A percentile compares a stretch with the other conserved stretches of the same genome.
These are phyloP conservation scores for Drosophila mayri DNA, from an alignment of 1,140 invertebrate species.

Conservation along the genomic window DNA sequence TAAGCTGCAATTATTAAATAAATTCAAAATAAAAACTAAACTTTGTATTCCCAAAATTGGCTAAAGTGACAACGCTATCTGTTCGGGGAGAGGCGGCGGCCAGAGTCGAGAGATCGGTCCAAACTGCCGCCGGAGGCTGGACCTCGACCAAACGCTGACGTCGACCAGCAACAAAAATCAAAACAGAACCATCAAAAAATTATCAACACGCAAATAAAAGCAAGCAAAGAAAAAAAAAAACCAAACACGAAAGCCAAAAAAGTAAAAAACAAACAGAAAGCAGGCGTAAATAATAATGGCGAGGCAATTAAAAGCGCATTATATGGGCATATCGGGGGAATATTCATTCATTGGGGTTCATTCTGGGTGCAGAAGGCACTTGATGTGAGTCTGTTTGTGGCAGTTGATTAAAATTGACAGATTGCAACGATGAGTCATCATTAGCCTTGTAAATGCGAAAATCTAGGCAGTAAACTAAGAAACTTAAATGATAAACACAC, in stretches of 20 bases:
- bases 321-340: slow-evolving; percentile 18
- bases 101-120: neutral
- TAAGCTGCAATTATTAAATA: no score
- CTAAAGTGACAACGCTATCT: slow-evolving; percentile 3
- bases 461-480: neutral
- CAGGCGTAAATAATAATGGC: slow-evolving; percentile 21
- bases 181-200: slow-evolving; percentile 59
- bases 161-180: slow-evolving; percentile 31
- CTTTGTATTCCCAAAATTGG: neutral
- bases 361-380: neutral
- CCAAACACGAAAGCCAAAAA: neutral
- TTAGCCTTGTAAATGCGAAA: neutral
- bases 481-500: neutral
- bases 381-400: neutral
- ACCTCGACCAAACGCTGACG: slow-evolving; percentile 35
- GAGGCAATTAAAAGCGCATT: slow-evolving; percentile 49
- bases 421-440: slow-evolving; percentile 10
- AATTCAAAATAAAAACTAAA: no score
- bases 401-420: slow-evolving; percentile 14
- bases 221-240: neutral
- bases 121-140: slow-evolving; percentile 35
- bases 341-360: neutral
- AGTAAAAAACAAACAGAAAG: neutral
- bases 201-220: slow-evolving; percentile 14
- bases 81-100: neutral